Percentiles rank a stretch among this genome's conserved stretches.
Evolutionary conservation across 2,113 vertebrate genomes (phyloP).

Genomic region (Labeo catla): DNA sequence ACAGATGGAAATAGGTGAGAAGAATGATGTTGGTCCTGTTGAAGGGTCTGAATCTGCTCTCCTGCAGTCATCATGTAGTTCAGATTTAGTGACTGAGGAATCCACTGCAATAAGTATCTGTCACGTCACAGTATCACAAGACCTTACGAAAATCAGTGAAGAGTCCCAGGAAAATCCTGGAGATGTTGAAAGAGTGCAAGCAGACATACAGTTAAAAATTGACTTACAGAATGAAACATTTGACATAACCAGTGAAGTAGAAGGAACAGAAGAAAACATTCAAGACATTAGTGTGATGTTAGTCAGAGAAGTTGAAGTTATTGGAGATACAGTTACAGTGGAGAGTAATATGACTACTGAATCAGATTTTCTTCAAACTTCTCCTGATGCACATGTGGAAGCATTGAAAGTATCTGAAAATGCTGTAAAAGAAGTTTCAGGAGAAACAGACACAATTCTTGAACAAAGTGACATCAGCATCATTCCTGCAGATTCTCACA

Average conservation of each 20-base stretch:
- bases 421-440: neutral
- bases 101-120: neutral
- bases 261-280: neutral
- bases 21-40: neutral
- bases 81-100: neutral
- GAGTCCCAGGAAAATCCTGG: neutral
- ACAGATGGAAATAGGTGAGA: neutral
- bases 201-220: neutral
- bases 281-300: neutral
- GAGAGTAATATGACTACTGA: neutral
- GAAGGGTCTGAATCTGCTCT: neutral
- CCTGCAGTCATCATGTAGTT: neutral
- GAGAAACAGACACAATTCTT: neutral
- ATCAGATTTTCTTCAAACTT: neutral
- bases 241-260: neutral
- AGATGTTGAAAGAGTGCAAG: neutral
- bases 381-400: neutral
- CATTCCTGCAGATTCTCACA: too few species aligned
- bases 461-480: too few species aligned
- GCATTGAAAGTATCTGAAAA: neutral
- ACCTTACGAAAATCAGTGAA: neutral
- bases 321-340: neutral
- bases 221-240: neutral
- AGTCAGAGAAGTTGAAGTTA: neutral
- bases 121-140: constrained; percentile 5